Conservation (phyloP, 2,888 invertebrate genomes). For the Agriopis marginaria region DNA sequence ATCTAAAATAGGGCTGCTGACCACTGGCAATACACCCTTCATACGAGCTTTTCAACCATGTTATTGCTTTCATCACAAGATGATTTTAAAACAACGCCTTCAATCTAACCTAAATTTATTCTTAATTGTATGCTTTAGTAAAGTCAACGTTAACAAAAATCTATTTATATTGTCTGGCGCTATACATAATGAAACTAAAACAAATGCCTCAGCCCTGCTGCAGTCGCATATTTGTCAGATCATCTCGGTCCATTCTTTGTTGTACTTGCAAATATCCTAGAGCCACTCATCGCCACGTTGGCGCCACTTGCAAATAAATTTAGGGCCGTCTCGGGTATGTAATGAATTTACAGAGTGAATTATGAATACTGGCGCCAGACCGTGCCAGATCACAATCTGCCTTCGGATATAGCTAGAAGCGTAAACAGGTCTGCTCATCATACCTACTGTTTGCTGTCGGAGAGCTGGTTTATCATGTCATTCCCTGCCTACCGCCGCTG, state of each 20-base stretch:
- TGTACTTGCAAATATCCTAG: slow-evolving; percentile 76
- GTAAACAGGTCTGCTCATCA: slow-evolving; percentile 74
- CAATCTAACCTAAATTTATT: neutral
- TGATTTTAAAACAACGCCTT: neutral
- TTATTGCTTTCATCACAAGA: neutral
- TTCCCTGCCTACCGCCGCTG: slow-evolving; percentile 53
- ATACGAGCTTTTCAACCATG: no score
- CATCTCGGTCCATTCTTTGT: slow-evolving; percentile 59
- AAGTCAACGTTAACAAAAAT: neutral
- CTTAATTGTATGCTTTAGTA: neutral
- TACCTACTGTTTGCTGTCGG: slow-evolving; percentile 56
- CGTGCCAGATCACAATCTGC: slow-evolving; percentile 77
- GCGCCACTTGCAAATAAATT: slow-evolving; percentile 84
- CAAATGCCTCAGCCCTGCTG: slow-evolving; percentile 33
- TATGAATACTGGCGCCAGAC: slow-evolving; percentile 75
- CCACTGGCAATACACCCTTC: slow-evolving; percentile 6
- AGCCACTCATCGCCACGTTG: slow-evolving; percentile 73
- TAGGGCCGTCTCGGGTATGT: slow-evolving; percentile 81
- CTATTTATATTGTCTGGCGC: neutral
- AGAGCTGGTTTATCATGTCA: slow-evolving; percentile 63
- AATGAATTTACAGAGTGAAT: slow-evolving; percentile 81
- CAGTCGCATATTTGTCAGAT: slow-evolving; percentile 40
- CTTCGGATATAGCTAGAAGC: slow-evolving; percentile 62
- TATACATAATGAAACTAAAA: slow-evolving; percentile 21
- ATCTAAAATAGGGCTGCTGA: slow-evolving; percentile 52